Percentiles rank a stretch among this genome's conserved stretches.
Evolutionary conservation across 2,797 vertebrate genomes (phyloP).

Genomic region (Micropoecilia bifurca): DNA sequence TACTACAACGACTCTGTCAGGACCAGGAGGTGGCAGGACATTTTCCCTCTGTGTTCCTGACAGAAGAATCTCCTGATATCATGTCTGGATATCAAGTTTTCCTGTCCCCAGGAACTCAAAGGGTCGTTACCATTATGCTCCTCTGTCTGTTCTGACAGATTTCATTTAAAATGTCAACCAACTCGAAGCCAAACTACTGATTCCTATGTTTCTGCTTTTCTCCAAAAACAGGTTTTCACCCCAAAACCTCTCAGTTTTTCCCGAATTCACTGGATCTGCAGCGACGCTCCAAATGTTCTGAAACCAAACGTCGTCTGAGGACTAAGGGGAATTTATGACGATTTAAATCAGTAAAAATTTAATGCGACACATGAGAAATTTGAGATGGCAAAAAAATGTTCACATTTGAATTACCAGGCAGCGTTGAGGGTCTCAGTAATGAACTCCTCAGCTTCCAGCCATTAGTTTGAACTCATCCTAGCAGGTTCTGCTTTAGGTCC

Average conservation of each 20-base stretch:
- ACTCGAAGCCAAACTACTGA: neutral
- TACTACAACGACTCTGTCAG: slow-evolving; percentile 59
- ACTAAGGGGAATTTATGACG: slow-evolving; percentile 8
- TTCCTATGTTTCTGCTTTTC: neutral
- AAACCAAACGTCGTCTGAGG: slow-evolving; percentile 19
- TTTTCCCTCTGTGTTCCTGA: slow-evolving; percentile 31
- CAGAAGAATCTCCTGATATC: slow-evolving; percentile 57
- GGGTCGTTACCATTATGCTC: neutral
- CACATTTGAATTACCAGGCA: slow-evolving; percentile 22
- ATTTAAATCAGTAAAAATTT: slow-evolving; percentile 39
- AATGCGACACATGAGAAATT: slow-evolving; percentile 20
- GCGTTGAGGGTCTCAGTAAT: neutral
- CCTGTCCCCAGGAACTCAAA: neutral
- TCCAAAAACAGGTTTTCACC: neutral
- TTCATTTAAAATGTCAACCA: neutral
- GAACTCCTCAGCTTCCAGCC: slow-evolving; percentile 2
- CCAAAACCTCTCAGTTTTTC: neutral
- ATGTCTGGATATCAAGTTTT: slow-evolving; percentile 28
- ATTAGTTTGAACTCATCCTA: neutral
- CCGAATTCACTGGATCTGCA: neutral
- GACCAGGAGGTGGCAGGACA: slow-evolving; percentile 42
- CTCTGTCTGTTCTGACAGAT: neutral
- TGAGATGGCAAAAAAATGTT: neutral
- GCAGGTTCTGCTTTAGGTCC: neutral
- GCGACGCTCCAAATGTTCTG: neutral